These are phyloP conservation scores for Oreochromis grahami DNA, from an alignment of 2,797 vertebrate genomes.

Conservation along the genomic window DNA sequence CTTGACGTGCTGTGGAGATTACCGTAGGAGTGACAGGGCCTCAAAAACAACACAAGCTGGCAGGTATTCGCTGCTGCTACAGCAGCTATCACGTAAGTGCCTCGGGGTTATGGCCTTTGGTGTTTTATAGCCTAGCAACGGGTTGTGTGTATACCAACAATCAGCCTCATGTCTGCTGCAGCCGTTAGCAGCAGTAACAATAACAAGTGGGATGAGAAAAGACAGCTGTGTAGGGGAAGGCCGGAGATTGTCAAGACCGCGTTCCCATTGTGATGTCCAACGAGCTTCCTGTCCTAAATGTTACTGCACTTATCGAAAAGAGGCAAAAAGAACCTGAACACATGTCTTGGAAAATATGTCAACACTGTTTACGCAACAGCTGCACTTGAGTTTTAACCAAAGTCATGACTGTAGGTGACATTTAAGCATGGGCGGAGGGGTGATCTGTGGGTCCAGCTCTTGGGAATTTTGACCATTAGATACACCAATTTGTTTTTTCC, in stretches of 20 bases:
- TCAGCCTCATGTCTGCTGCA: not conserved
- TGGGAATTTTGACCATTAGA: not conserved
- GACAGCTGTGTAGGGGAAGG: slow-evolving; percentile 62
- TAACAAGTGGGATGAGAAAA: slow-evolving; percentile 54
- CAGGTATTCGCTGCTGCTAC: not conserved
- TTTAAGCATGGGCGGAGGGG: no score
- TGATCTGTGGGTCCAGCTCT: not conserved
- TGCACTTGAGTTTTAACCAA: not conserved
- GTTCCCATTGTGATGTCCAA: slow-evolving; percentile 13
- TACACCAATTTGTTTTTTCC: not conserved
- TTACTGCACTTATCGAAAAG: not conserved
- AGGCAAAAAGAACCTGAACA: not conserved
- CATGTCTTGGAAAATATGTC: not conserved
- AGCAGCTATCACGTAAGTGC: slow-evolving; percentile 23
- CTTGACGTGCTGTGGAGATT: slow-evolving; percentile 6
- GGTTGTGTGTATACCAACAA: slow-evolving; percentile 60
- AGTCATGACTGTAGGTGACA: not conserved
- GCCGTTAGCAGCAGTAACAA: slow-evolving; percentile 52
- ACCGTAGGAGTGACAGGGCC: not conserved
- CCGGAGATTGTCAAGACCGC: slow-evolving; percentile 10
- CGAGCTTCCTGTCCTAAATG: slow-evolving; percentile 3
- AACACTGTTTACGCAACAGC: not conserved
- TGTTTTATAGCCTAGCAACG: slow-evolving; percentile 69
- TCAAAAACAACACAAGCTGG: not conserved
- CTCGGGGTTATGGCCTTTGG: slow-evolving; percentile 38